phyloP scores from a whole-genome alignment of 1,140 invertebrate genomes.

The Teleopsis dalmanni region DNA sequence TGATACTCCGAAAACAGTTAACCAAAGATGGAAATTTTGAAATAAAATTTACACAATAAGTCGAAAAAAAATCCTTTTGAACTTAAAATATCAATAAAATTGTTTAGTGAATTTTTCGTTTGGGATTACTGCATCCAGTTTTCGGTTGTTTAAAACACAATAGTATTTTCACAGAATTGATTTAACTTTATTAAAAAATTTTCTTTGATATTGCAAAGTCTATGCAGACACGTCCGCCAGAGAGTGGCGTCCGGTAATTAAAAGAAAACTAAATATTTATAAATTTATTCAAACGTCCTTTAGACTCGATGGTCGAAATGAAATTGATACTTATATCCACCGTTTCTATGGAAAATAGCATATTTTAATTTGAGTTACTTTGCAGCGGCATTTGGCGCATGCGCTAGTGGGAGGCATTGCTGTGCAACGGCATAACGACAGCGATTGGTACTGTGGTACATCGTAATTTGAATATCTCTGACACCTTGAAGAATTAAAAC shows the following conservation, averaged over 20 bases:
- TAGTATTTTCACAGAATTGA: not conserved
- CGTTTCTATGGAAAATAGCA: too few species aligned
- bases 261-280: constrained; percentile 9
- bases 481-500: too few species aligned
- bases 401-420: too few species aligned
- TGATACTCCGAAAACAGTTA: too few species aligned
- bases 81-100: not conserved
- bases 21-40: too few species aligned
- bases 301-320: constrained; percentile 5
- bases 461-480: too few species aligned
- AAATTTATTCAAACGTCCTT: not conserved
- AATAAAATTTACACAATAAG: not conserved
- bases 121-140: not conserved
- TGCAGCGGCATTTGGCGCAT: too few species aligned
- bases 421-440: too few species aligned
- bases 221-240: constrained; percentile 12
- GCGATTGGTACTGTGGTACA: too few species aligned
- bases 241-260: constrained; percentile 15
- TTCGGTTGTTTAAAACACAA: not conserved
- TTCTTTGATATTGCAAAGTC: not conserved
- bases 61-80: too few species aligned
- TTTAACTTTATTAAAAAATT: not conserved
- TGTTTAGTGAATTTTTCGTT: not conserved
- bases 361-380: too few species aligned
- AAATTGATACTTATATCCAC: too few species aligned